Evolutionary conservation across 2,113 vertebrate genomes (phyloP).

Genomic region (Dissostichus mawsoni): DNA sequence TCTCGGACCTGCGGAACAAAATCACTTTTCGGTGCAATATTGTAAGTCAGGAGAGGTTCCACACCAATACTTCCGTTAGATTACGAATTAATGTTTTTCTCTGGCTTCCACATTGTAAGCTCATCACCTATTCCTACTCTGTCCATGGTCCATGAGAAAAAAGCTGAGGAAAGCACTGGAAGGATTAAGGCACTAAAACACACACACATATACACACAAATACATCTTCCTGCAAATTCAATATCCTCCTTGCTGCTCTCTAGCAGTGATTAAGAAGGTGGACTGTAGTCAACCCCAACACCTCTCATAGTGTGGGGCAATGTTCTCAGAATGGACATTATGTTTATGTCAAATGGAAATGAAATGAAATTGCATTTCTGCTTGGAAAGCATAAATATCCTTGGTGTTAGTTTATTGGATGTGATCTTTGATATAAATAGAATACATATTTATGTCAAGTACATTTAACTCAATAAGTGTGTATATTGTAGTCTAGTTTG

Average conservation of each 20-base stretch:
- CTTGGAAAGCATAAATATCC: background rate
- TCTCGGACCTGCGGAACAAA: conserved; percentile 61
- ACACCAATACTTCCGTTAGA: conserved; percentile 54
- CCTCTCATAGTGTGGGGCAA: background rate
- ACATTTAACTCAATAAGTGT: too few species aligned
- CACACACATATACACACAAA: conserved; percentile 44
- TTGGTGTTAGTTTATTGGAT: background rate
- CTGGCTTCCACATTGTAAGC: conserved; percentile 49
- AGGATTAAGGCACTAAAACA: conserved; percentile 66
- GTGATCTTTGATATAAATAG: too few species aligned
- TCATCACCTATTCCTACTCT: conserved; percentile 62
- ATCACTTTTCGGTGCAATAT: conserved; percentile 49
- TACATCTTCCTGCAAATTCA: conserved; percentile 42
- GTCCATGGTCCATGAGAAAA: conserved; percentile 59
- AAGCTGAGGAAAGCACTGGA: conserved; percentile 70
- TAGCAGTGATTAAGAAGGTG: background rate
- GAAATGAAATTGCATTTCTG: background rate
- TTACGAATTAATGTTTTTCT: conserved; percentile 61
- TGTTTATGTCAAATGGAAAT: background rate
- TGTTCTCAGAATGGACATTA: background rate
- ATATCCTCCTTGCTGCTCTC: background rate
- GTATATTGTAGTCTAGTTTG: too few species aligned
- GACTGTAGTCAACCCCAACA: background rate
- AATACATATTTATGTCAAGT: too few species aligned
- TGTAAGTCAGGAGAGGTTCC: conserved; percentile 59